phyloP scores from a whole-genome alignment of 1,140 invertebrate species.

The Heliconius congener region DNA sequence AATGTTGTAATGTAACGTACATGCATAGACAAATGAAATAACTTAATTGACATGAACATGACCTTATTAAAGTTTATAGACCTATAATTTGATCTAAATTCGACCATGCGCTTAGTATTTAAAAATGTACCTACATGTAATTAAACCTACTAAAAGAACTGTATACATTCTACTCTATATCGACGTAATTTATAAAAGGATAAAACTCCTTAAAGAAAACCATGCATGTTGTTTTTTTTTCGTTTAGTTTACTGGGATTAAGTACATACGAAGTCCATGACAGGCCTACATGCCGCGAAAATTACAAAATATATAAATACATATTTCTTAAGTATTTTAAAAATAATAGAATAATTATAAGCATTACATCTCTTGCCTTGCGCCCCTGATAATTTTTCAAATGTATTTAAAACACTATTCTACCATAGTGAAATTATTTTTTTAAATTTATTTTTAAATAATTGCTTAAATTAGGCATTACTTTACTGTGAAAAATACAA shows the following conservation, averaged over 20 bases:
- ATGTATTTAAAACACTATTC: neutral
- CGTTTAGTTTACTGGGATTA: neutral
- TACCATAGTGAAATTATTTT: neutral
- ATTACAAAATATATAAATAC: conserved; percentile 18
- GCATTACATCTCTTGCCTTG: neutral
- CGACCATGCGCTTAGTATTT: neutral
- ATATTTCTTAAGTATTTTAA: neutral
- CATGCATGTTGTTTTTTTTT: conserved; percentile 19
- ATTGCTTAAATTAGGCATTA: neutral
- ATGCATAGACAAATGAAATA: conserved; percentile 9
- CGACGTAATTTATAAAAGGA: neutral
- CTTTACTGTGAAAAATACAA: neutral
- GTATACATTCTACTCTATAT: neutral
- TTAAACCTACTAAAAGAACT: neutral
- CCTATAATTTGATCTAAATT: neutral
- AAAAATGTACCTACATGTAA: conserved; percentile 7
- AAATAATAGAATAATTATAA: neutral
- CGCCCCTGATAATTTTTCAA: neutral
- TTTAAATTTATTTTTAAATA: neutral
- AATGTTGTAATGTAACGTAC: neutral
- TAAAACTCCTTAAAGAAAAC: conserved; percentile 10
- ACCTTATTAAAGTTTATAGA: neutral
- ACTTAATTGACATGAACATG: neutral
- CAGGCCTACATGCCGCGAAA: conserved; percentile 28
- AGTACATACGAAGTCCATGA: conserved; percentile 38